Evolutionary conservation across 2,888 invertebrate genomes (phyloP), one percentile per base, ranked within the genome.

Genomic region (Rhimphoctona megacephalus): DNA sequence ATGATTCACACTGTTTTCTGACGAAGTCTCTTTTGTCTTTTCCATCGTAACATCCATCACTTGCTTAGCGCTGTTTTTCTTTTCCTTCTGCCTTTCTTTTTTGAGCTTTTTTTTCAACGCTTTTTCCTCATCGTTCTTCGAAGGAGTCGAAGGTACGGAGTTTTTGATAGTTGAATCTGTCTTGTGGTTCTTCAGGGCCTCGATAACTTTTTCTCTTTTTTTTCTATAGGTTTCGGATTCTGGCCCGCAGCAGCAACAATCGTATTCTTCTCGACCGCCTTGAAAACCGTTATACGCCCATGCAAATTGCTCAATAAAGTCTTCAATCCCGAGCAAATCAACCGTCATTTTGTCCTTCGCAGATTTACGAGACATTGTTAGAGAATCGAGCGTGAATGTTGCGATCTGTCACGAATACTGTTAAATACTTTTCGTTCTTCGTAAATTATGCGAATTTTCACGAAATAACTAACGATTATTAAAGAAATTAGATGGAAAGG

Each of bases 41-140:
- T 30, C 17, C 14, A 22, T 25, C 0, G 49, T 0, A 14, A 3
- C 17, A 25, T 72, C 57, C 25, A 64, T 6, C 30, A 54, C 46
- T 14, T n/a, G 14, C 57, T 79, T 86, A 49, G 22, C 70, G 11
- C 33, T n/a, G 67, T 84, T 82, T 33, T 77, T 84, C 30, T 83
- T 87, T 22, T 74, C 81, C 7, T 72, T 84, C 49, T 87, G 88
- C 69, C 72, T 39, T n/a, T 69, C 81, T 66, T 88, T 88, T 46
- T 88, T 88, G 11, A 82, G 30, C 72, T 85, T 85, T 57, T 85
- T 88, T 54, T 78, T 88, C 46, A 43, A 49, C 4, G 70, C 84
- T 33, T 81, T 87, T 43, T 84, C 64, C 11, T 64, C 73, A 36
- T 73, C 49, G 52, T 25, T 52, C n/a, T 19, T 72, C n/a, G 72